A percentile compares a stretch with the other conserved stretches of the same genome.
Conservation (phyloP, 1,140 invertebrate species). For the Oryctes rhinoceros region DNA sequence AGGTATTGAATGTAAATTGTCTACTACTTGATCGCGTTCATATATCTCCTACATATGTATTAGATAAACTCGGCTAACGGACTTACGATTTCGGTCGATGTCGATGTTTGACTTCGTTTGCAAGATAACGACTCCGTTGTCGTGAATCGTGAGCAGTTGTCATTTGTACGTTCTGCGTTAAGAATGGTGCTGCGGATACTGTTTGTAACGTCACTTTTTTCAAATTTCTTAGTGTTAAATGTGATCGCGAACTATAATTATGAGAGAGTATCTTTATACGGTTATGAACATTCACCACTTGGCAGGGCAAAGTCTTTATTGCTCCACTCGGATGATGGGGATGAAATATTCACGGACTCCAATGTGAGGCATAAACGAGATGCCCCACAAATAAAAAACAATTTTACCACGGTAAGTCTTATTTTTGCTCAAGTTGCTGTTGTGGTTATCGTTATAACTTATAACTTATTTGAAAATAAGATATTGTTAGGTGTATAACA, state of each 20-base stretch:
- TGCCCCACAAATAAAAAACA: background rate
- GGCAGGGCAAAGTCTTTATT: background rate
- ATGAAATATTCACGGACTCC: background rate
- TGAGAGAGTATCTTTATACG: conserved; percentile 3
- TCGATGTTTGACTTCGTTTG: background rate
- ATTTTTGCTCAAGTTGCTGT: background rate
- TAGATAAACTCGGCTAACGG: background rate
- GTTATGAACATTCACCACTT: background rate
- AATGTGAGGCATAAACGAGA: conserved; percentile 8
- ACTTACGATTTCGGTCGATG: background rate
- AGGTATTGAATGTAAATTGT: no score
- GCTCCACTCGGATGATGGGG: background rate
- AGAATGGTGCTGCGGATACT: conserved; percentile 38
- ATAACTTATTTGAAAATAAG: background rate
- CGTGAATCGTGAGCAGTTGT: background rate
- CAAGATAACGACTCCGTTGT: background rate
- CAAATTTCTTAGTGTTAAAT: conserved; percentile 20
- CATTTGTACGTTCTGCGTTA: background rate
- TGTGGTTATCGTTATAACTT: background rate
- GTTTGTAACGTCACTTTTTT: conserved; percentile 12
- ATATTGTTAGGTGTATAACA: background rate
- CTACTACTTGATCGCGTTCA: no score
- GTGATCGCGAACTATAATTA: conserved; percentile 34
- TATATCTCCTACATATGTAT: no score
- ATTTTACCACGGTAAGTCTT: conserved; percentile 18